phyloP scores from a whole-genome alignment of 2,888 invertebrate species.

The Leptinotarsa tumamoca region DNA sequence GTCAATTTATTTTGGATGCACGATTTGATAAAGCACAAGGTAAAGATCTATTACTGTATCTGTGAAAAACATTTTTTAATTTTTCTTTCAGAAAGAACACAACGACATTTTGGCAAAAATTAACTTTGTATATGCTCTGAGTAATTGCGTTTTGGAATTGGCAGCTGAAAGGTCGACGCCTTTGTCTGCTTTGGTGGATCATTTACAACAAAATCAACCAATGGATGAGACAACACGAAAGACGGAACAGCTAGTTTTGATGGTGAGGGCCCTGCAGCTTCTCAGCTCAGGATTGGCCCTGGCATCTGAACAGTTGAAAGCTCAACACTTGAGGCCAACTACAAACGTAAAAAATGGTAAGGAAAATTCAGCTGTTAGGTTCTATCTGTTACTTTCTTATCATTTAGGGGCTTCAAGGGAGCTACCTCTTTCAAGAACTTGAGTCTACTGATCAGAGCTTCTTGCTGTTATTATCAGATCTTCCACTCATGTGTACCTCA shows the following conservation, averaged over 20 bases:
- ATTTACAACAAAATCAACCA: slow-evolving; percentile 44
- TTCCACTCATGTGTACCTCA: too few species aligned
- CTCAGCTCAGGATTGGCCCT: slow-evolving; percentile 93
- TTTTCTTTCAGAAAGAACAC: slow-evolving; percentile 81
- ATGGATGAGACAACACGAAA: slow-evolving; percentile 67
- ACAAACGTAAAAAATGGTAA: slow-evolving; percentile 90
- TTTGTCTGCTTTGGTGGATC: slow-evolving; percentile 68
- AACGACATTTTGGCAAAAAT: slow-evolving; percentile 97
- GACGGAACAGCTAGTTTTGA: slow-evolving; percentile 86
- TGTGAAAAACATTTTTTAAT: slow-evolving; percentile 1
- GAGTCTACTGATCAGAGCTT: too few species aligned
- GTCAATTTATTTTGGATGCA: too few species aligned
- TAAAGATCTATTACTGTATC: background rate
- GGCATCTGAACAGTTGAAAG: slow-evolving; percentile 87
- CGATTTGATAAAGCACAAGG: too few species aligned
- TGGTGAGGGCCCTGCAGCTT: slow-evolving; percentile 92
- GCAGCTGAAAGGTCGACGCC: slow-evolving; percentile 85
- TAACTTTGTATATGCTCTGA: slow-evolving; percentile 95
- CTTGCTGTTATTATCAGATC: too few species aligned
- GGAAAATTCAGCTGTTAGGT: slow-evolving; percentile 38
- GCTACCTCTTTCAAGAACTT: too few species aligned
- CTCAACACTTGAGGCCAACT: slow-evolving; percentile 89
- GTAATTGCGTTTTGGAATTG: slow-evolving; percentile 93
- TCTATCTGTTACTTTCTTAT: too few species aligned
- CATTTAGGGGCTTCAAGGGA: too few species aligned